phyloP scores from a whole-genome alignment of 2,113 vertebrate species.

The Eretmochelys imbricata region DNA sequence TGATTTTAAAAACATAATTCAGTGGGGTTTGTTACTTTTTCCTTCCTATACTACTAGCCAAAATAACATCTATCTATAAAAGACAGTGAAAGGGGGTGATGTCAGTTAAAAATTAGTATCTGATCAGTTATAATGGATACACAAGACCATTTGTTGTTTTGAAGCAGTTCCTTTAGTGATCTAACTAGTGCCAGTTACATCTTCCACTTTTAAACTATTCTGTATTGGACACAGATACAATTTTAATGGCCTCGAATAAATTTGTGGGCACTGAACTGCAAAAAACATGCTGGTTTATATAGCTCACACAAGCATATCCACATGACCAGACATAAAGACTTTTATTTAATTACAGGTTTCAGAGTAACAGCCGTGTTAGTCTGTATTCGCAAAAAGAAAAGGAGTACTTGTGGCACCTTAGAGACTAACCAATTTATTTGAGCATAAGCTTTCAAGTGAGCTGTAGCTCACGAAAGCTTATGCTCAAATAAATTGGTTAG shows the following conservation, averaged over 20 bases:
- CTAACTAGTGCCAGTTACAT: background rate
- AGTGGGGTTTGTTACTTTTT: background rate
- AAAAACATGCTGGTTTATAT: background rate
- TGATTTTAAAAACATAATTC: background rate
- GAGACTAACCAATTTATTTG: no score
- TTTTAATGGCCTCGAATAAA: background rate
- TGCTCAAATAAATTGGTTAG: no score
- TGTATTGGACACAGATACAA: background rate
- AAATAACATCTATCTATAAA: background rate
- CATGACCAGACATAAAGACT: background rate
- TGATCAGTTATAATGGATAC: background rate
- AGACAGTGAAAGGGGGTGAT: accelerated
- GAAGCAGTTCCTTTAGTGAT: background rate
- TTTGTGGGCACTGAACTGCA: background rate
- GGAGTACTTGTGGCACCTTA: no score
- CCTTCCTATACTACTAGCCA: background rate
- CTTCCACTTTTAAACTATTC: background rate
- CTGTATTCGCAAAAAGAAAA: no score
- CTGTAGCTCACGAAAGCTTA: no score
- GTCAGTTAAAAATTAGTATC: background rate
- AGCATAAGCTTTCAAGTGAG: no score
- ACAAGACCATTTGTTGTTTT: background rate
- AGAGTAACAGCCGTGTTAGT: no score
- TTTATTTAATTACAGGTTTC: background rate
- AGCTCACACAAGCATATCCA: background rate